Conservation (phyloP, 2,113 vertebrate genomes). For the Cinclus mexicanus region DNA sequence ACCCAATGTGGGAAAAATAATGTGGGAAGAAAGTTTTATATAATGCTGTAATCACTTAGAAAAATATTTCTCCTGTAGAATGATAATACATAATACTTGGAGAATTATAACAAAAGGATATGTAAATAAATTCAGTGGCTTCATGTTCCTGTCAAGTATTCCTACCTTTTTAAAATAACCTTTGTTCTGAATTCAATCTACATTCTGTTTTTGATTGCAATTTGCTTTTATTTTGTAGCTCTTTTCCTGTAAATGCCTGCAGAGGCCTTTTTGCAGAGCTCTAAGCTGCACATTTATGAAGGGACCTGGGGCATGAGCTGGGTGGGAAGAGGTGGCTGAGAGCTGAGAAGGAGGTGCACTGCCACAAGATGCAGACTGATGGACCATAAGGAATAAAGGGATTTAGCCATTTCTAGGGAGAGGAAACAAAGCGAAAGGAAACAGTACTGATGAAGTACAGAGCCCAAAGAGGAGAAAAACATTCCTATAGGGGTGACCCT, state of each 20-base stretch:
- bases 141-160: background rate
- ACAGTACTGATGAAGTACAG: background rate
- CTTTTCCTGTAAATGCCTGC: background rate
- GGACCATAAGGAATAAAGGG: background rate
- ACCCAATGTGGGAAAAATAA: background rate
- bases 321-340: background rate
- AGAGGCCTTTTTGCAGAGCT: background rate
- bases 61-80: background rate
- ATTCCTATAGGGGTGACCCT: background rate
- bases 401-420: background rate
- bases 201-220: background rate
- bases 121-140: background rate
- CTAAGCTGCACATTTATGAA: background rate
- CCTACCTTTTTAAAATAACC: background rate
- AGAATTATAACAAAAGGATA: background rate
- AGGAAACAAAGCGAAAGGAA: background rate
- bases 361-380: background rate
- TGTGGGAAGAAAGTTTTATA: background rate
- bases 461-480: background rate
- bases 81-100: background rate
- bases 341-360: background rate
- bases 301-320: accelerated
- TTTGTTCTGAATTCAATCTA: background rate
- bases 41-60: background rate
- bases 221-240: background rate